Evolutionary conservation across 1,140 invertebrate species (phyloP).

Genomic region (Bombus breviceps): DNA sequence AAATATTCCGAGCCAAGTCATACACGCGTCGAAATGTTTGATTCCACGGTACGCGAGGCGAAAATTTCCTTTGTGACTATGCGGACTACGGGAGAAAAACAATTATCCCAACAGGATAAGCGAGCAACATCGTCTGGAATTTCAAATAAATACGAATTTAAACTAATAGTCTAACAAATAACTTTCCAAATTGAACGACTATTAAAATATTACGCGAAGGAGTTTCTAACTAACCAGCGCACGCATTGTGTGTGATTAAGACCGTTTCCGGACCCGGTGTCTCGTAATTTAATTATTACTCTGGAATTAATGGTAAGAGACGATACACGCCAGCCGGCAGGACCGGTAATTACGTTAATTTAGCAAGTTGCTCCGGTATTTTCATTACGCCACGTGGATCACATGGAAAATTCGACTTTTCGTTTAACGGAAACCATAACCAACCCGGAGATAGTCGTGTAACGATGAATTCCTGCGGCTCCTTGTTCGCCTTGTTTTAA

Average conservation of each 20-base stretch:
- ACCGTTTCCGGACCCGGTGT: neutral
- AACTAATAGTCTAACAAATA: neutral
- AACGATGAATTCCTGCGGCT: neutral
- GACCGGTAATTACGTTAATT: constrained; percentile 19
- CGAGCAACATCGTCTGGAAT: neutral
- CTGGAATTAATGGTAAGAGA: constrained; percentile 17
- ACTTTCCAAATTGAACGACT: neutral
- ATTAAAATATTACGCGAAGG: neutral
- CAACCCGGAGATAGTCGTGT: no score
- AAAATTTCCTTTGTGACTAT: neutral
- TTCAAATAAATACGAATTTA: neutral
- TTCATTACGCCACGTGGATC: neutral
- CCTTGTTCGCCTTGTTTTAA: neutral
- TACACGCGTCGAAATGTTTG: neutral
- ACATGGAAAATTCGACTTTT: neutral
- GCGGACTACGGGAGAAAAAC: rapidly evolving
- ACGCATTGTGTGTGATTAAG: neutral
- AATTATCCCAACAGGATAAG: neutral
- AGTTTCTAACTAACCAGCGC: neutral
- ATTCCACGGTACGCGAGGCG: neutral
- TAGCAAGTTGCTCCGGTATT: neutral
- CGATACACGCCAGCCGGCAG: neutral
- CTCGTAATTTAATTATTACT: constrained; percentile 26
- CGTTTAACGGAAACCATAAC: neutral
- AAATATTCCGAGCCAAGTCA: neutral